Conservation (phyloP, 2,797 vertebrate genomes). For the Ispidina picta region DNA sequence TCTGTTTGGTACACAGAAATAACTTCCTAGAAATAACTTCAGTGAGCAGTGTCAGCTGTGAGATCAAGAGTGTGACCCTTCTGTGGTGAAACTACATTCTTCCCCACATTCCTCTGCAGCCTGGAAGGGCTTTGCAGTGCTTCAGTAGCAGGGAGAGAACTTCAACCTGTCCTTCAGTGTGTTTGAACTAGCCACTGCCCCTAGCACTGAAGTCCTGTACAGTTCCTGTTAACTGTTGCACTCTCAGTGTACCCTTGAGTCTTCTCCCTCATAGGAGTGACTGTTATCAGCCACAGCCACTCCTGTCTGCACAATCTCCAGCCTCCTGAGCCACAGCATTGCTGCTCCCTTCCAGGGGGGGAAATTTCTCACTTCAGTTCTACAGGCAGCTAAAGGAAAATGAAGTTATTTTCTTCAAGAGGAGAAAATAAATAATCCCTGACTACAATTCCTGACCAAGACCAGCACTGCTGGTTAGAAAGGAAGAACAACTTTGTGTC, state of each 20-base stretch:
- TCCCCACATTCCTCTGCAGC: background rate
- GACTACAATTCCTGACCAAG: background rate
- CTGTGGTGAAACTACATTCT: background rate
- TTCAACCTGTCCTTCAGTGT: background rate
- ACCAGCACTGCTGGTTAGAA: background rate
- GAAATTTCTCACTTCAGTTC: background rate
- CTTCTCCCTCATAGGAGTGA: slow-evolving; percentile 48
- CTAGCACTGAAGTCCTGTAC: background rate
- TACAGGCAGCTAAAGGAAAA: background rate
- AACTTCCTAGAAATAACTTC: background rate
- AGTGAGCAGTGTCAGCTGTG: background rate
- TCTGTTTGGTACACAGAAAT: background rate
- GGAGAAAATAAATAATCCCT: background rate
- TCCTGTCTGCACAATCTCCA: slow-evolving; percentile 61
- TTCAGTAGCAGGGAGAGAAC: background rate
- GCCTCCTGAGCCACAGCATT: slow-evolving; percentile 31
- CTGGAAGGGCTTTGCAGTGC: background rate
- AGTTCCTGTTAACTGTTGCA: background rate
- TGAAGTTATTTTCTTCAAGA: background rate
- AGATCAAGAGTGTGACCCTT: background rate
- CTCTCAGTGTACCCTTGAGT: background rate
- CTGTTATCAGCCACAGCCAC: slow-evolving; percentile 70
- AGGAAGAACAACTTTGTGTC: background rate
- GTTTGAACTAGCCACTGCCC: background rate
- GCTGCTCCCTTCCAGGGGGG: background rate